Evolutionary conservation across 2,888 invertebrate genomes (phyloP), one percentile per base, ranked within the genome.

Genomic region (Phortica magna): DNA sequence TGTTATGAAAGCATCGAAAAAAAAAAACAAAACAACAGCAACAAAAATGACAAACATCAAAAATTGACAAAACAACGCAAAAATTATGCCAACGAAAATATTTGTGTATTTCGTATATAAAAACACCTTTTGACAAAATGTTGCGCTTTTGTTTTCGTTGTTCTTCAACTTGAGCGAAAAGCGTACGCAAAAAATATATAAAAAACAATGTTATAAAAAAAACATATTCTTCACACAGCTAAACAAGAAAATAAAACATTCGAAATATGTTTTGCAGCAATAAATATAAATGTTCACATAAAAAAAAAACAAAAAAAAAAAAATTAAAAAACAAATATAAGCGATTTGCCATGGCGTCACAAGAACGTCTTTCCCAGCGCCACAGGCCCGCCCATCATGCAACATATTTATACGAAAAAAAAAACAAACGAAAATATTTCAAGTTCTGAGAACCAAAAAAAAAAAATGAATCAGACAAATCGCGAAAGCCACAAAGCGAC

Each of bases 221-320:
- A 31, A 31, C 31, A 31, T 31, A 31, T 59, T 55, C 31, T 75
- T 55, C 61, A 64, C 39, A 65, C 71, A 55, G 81, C 79, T 79
- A 83, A 80, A 80, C 81, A 82, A 83, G 81, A 65, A 84, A 83
- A 86, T 88, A 86, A 85, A 88, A 88, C 88, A 88, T 80, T 81
- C 88, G 81, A 85, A 82, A 87, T 88, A 86, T 85, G 83, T 78
- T 73, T 76, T 59, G 73, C 79, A 79, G 80, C 80, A 74, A 71
- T 22, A 68, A 77, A 74, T 64, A 57, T 42, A 75, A 79, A 78
- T 79, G 81, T 79, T 79, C 75, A 65, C 12, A 71, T 64, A 55
- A 55, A 55, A 14, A 74, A 22, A 10, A 42, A 71, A 71, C 31
- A 14, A 55, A 19, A 42, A 12, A 65, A 72, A 57, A 55, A 42